Percentiles rank a stretch among this genome's conserved stretches.
These are phyloP conservation scores for Drosophila serrata DNA, from an alignment of 1,140 invertebrate species.

Conservation along the genomic window DNA sequence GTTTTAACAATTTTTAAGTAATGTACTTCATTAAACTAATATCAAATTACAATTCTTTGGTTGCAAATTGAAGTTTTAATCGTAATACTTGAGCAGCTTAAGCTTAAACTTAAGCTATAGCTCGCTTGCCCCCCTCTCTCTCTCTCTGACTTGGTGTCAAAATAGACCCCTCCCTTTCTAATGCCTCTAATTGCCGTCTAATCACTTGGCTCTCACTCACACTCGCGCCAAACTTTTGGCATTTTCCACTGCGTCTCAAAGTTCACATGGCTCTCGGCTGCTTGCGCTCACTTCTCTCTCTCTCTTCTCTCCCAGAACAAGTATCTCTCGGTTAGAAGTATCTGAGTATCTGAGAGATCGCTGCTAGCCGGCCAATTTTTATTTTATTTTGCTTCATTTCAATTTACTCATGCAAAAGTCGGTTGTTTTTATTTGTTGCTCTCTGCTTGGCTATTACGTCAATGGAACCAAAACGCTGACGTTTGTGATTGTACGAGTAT, in stretches of 20 bases:
- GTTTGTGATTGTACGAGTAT: no score
- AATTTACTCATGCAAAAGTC: slow-evolving; percentile 66
- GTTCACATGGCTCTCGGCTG: slow-evolving; percentile 65
- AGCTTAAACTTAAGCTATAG: not conserved
- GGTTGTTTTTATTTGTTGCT: slow-evolving; percentile 12
- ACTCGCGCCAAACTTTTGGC: slow-evolving; percentile 55
- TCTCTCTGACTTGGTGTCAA: not conserved
- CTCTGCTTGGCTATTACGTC: slow-evolving; percentile 72
- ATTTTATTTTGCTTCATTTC: slow-evolving; percentile 78
- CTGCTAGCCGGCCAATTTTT: slow-evolving; percentile 63
- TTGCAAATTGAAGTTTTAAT: slow-evolving; percentile 1
- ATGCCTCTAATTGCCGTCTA: slow-evolving; percentile 54
- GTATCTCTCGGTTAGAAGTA: slow-evolving; percentile 17
- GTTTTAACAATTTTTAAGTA: no score
- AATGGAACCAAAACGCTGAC: slow-evolving; percentile 73
- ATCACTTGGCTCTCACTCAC: slow-evolving; percentile 38
- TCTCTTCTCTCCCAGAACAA: slow-evolving; percentile 12
- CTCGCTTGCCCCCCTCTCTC: not conserved
- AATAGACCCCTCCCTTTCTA: not conserved
- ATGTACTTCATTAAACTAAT: no score
- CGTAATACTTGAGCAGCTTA: not conserved
- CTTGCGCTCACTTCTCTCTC: slow-evolving; percentile 24
- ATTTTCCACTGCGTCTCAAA: slow-evolving; percentile 80
- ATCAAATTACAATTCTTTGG: not conserved
- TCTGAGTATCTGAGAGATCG: slow-evolving; percentile 52